phyloP scores from a whole-genome alignment of 1,140 invertebrate genomes.

The Cyclina sinensis region DNA sequence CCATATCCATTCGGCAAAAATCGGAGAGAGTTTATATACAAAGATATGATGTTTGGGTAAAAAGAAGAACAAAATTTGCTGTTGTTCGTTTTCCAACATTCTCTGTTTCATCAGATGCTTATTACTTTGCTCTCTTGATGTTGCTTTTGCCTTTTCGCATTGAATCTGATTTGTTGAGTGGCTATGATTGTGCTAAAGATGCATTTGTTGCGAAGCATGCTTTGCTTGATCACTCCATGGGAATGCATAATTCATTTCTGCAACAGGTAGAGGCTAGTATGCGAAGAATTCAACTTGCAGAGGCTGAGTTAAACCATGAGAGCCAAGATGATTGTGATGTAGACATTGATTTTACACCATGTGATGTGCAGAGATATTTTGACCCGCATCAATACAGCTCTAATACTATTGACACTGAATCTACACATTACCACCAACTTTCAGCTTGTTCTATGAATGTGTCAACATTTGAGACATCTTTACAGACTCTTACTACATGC shows the following conservation, averaged over 20 bases:
- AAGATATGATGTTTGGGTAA: conserved; percentile 32
- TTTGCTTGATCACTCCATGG: neutral
- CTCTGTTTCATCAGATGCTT: neutral
- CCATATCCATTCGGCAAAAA: neutral
- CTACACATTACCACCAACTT: neutral
- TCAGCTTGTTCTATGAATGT: neutral
- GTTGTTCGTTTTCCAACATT: neutral
- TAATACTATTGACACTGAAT: neutral
- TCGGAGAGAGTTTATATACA: neutral
- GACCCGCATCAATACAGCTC: neutral
- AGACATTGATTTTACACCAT: neutral
- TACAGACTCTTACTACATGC: neutral
- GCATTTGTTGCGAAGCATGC: conserved; percentile 24
- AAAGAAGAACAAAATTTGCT: neutral
- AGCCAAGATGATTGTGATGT: neutral
- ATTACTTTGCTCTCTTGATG: neutral
- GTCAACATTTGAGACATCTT: neutral
- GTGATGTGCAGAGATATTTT: neutral
- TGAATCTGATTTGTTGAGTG: neutral
- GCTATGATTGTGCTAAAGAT: conserved; percentile 13
- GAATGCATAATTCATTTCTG: conserved; percentile 12
- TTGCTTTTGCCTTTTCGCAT: neutral
- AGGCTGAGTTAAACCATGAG: neutral
- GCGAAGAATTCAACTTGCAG: neutral
- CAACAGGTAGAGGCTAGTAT: neutral